These are phyloP conservation scores for Aselliscus stoliczkanus DNA, from an alignment of 2,797 vertebrate genomes.

Conservation along the genomic window DNA sequence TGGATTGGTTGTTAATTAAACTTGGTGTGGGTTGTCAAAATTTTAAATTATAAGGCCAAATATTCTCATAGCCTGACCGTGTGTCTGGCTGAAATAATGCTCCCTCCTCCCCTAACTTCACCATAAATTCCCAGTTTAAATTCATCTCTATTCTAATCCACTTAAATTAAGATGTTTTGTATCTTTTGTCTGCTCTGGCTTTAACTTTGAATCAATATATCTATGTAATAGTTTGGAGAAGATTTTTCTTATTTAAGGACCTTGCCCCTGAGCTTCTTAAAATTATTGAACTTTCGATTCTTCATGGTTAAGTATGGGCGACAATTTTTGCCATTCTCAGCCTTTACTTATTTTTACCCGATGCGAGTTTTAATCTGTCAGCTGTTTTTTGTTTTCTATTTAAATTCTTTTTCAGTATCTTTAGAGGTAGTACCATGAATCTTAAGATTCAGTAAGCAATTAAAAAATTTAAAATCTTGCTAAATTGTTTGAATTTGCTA, in stretches of 20 bases:
- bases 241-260: not conserved
- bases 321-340: not conserved
- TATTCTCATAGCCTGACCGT: not conserved
- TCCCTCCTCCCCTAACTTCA: not conserved
- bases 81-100: not conserved
- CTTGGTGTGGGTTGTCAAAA: not conserved
- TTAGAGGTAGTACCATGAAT: not conserved
- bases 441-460: not conserved
- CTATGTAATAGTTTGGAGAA: not conserved
- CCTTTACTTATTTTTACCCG: not conserved
- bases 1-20: not conserved
- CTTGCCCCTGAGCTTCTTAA: not conserved
- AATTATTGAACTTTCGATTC: not conserved
- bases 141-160: not conserved
- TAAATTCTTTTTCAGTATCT: not conserved
- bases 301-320: not conserved
- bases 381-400: not conserved
- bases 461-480: not conserved
- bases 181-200: not conserved
- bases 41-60: not conserved
- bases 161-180: not conserved
- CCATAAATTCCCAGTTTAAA: not conserved
- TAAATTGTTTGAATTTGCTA: constrained; percentile 29
- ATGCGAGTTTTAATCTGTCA: constrained; percentile 1
- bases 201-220: not conserved